Evolutionary conservation across 1,140 invertebrate genomes (phyloP), one percentile per base, ranked within the genome.

Genomic region (Musca vetustissima): DNA sequence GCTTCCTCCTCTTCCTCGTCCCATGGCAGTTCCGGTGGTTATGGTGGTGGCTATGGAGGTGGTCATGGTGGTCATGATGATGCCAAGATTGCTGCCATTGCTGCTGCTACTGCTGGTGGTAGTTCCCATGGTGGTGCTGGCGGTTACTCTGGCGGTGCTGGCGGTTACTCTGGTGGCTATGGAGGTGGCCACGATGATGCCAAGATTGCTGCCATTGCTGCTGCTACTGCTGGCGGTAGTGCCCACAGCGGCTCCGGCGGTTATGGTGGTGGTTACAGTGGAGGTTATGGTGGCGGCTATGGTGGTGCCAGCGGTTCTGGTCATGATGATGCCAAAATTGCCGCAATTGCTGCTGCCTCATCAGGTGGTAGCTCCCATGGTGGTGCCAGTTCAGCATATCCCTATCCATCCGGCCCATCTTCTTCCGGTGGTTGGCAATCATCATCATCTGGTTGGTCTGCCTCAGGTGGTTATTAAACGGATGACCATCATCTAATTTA

Each of bases 291-390:
- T 9, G 57, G 57, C 28, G 28, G 36, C 21, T 66, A 57, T 25
- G 28, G 66, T 17, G 70, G 71, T 11, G n/a, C n/a, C n/a, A n/a
- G n/a, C n/a, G 28, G 32, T 13, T 32, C 25, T n/a, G 71, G 73
- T 3, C 66, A 67, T 55, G 69, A 69, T 53, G 28, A 52, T 55
- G 71, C 73, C 47, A 32, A 71, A 14, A 69, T 76, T 36, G 76
- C 76, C n/a, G 76, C 72, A 8, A 72, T 73, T 1, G 76, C 76
- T 22, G 74, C 73, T 36, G 68, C 75, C 24, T 55, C 57, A 15
- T 47, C 67, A n/a, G 70, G 71, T 9, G 75, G 75, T 24, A 69
- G 72, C 55, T 32, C 24, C 15, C 28, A 25, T 17, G 43, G n/a
- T n/a, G n/a, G 64, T 43, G 49, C 57, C 8, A 32, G 11, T 21